These are phyloP conservation scores for Elegia similella DNA, from an alignment of 2,888 invertebrate genomes.

Conservation along the genomic window DNA sequence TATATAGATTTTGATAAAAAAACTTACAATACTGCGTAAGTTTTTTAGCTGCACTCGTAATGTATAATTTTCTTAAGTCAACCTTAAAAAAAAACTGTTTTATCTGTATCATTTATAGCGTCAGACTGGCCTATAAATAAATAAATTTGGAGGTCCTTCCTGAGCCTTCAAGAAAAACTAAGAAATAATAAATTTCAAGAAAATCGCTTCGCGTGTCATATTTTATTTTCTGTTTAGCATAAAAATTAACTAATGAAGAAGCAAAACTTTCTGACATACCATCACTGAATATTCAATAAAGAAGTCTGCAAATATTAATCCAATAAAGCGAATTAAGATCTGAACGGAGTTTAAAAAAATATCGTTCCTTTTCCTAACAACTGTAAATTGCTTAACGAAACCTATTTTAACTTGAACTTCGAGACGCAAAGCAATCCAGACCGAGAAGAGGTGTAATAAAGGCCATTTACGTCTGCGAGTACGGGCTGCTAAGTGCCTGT, in stretches of 20 bases:
- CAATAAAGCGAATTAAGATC: neutral
- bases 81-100: neutral
- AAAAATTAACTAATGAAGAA: neutral
- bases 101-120: neutral
- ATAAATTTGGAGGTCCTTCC: neutral
- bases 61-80: neutral
- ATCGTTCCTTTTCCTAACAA: constrained; percentile 14
- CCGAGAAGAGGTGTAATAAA: constrained; percentile 21
- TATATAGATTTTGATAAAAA: too few relatives aligned
- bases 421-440: constrained; percentile 18
- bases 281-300: neutral
- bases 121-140: neutral
- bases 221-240: neutral
- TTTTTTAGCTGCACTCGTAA: too few relatives aligned
- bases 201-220: neutral
- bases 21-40: too few relatives aligned
- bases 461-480: constrained; percentile 17
- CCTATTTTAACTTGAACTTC: constrained; percentile 17
- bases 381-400: constrained; percentile 21
- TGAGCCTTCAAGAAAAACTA: neutral
- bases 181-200: neutral
- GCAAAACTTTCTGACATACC: neutral
- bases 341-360: neutral
- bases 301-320: neutral
- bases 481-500: constrained; percentile 27